Base-by-base conservation (phyloP, 2,888 invertebrate species). In the Hartigia nigra region DNA sequence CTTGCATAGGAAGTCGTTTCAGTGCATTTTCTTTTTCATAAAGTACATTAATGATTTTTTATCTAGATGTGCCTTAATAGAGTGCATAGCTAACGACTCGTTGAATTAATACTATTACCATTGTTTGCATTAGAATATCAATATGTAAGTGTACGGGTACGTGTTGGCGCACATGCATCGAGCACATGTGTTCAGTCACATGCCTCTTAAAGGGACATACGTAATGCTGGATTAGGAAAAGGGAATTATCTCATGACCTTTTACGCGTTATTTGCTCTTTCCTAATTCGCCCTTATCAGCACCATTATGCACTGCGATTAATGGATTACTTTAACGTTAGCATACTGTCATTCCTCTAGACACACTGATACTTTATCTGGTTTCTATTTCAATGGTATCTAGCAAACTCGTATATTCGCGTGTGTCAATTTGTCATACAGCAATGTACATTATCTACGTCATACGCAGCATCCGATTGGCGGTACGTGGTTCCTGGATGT, bases 21-120 rank as follows among this genome's bases (percentile, higher is more conserved):
- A 9, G 2, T 55, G 23, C 23, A 23, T 1, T 23, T 55, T 55
- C 55, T 55, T 23, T 55, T 9, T 0, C 55, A 9, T 23, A 55
- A 37, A 55, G 5, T 55, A 2, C 23, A 9, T 23, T 23, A 55
- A 23, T 23, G 9, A 55, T 55, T 23, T 23, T 55, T 23, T 23
- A 55, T 55, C 23, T 23, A 55, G 23, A 23, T 55, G 23, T 9
- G 9, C 55, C 23, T 55, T 55, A 5, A 23, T 23, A 23, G 9
- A 55, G 55, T 55, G 23, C 55, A 23, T 55, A 55, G 72, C 72
- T 34, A 72, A 72, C 72, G 72, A 34, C 72, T 31, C 72, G 72
- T 72, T 72, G 31, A 31, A 72, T 72, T 72, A 72, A 72, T 34
- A 34, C 31, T 34, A 72, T 72, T 72, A 72, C 34, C 12, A 72